Percentiles rank a stretch among this genome's conserved stretches.
phyloP scores from a whole-genome alignment of 2,113 vertebrate genomes.

The Felis chaus region DNA sequence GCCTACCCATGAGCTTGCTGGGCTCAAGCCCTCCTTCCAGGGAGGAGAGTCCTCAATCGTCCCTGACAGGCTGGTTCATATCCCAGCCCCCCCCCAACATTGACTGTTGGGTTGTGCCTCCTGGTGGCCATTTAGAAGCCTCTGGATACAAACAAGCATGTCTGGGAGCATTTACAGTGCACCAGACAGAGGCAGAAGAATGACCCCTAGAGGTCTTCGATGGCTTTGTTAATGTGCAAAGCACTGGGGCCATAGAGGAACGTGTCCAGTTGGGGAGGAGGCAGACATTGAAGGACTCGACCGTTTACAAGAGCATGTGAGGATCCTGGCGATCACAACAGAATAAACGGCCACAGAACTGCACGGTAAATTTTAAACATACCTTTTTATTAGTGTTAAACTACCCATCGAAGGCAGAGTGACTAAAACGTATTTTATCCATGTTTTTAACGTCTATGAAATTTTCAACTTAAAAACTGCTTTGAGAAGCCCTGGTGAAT shows the following conservation, averaged over 20 bases:
- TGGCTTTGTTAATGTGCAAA: background rate
- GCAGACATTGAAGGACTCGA: background rate
- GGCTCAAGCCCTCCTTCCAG: background rate
- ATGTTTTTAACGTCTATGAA: background rate
- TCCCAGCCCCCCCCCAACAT: fast-evolving
- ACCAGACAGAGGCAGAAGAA: background rate
- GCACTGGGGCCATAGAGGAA: background rate
- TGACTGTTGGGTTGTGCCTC: background rate
- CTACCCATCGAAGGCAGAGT: slow-evolving; percentile 69
- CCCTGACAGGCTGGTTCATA: background rate
- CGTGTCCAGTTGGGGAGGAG: background rate
- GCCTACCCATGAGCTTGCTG: background rate
- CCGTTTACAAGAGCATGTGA: background rate
- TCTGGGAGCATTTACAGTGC: background rate
- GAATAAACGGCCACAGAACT: background rate
- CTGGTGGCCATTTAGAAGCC: background rate
- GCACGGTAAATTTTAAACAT: background rate
- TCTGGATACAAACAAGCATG: background rate
- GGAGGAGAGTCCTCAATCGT: background rate
- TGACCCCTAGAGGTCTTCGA: slow-evolving; percentile 12
- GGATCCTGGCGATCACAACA: background rate
- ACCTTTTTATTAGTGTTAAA: slow-evolving; percentile 39
- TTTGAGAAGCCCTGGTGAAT: background rate
- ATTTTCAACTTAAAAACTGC: background rate
- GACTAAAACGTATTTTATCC: background rate